Percentiles rank a stretch among this genome's conserved stretches.
These are phyloP conservation scores for Ylistrum balloti DNA, from an alignment of 1,140 invertebrate species.

Conservation along the genomic window DNA sequence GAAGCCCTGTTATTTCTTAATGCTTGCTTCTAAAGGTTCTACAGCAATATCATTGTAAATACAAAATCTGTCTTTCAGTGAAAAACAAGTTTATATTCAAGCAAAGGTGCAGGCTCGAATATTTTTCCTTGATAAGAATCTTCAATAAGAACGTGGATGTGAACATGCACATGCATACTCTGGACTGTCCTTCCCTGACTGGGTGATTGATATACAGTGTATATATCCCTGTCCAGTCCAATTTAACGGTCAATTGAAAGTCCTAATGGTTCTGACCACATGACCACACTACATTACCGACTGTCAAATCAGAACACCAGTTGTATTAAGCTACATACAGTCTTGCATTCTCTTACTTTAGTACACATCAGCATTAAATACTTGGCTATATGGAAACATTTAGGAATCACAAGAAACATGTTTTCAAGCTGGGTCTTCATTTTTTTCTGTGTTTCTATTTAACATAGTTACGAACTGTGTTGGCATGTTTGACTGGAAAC, in stretches of 20 bases:
- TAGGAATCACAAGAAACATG: neutral
- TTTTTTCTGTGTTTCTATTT: conserved; percentile 36
- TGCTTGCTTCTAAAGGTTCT: too few species aligned
- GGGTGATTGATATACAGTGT: too few species aligned
- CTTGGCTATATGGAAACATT: neutral
- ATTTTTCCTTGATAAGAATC: too few species aligned
- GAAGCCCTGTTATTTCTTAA: too few species aligned
- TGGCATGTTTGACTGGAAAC: conserved; percentile 32
- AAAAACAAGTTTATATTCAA: too few species aligned
- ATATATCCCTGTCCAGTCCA: neutral
- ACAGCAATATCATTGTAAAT: too few species aligned
- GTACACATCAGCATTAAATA: neutral
- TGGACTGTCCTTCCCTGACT: too few species aligned
- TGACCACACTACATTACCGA: neutral
- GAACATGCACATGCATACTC: too few species aligned
- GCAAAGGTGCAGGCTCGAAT: too few species aligned
- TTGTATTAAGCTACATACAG: neutral
- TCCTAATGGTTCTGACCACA: conserved; percentile 3
- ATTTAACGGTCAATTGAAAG: conserved; percentile 12
- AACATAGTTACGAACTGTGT: neutral
- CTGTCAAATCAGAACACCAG: conserved; percentile 20
- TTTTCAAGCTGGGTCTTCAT: neutral
- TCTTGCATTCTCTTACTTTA: neutral
- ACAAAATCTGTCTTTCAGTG: too few species aligned
- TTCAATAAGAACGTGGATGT: too few species aligned